Evolutionary conservation across 2,888 invertebrate genomes (phyloP).

Genomic region (Philaethria dido): DNA sequence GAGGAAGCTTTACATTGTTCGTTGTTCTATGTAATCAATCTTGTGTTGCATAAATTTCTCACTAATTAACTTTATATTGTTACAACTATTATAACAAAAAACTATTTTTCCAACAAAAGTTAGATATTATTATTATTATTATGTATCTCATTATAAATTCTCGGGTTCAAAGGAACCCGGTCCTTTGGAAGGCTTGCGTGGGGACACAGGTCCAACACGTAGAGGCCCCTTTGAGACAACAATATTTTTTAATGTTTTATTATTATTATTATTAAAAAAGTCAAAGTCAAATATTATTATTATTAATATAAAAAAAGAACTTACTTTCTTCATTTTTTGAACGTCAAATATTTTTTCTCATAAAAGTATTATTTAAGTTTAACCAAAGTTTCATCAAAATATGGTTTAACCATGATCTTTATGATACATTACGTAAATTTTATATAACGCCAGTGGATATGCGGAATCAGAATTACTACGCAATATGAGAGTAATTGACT

Average conservation of each 20-base stretch:
- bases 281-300: too few relatives aligned
- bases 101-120: neutral
- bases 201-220: too few relatives aligned
- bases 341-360: too few relatives aligned
- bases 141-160: too few relatives aligned
- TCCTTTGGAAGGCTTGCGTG: too few relatives aligned
- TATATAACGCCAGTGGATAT: conserved; percentile 43
- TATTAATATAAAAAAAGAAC: too few relatives aligned
- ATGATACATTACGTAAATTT: conserved; percentile 48
- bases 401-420: conserved; percentile 45
- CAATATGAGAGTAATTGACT: conserved; percentile 52
- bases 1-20: conserved; percentile 23
- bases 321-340: too few relatives aligned
- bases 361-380: neutral
- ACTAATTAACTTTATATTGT: conserved; percentile 16
- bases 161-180: too few relatives aligned
- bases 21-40: conserved; percentile 26
- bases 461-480: conserved; percentile 49
- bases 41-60: conserved; percentile 25
- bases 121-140: too few relatives aligned
- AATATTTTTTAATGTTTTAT: too few relatives aligned
- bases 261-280: too few relatives aligned
- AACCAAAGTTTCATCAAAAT: neutral
- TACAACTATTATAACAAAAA: conserved; percentile 4
- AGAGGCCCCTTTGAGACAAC: too few relatives aligned